Conservation (phyloP, 2,113 vertebrate genomes). For the Pelecanus crispus region DNA sequence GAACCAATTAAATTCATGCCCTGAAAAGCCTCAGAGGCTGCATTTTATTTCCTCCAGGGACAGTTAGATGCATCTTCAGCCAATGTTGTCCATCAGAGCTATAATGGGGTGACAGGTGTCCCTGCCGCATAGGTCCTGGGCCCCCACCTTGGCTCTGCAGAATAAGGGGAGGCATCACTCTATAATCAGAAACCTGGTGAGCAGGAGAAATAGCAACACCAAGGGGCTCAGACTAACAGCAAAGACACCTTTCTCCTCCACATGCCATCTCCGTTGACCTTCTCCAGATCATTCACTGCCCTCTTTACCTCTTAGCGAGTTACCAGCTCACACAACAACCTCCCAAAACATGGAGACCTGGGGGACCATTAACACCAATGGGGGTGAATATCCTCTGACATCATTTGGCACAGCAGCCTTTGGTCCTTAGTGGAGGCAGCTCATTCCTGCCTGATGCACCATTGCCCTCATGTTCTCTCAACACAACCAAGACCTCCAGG, state of each 20-base stretch:
- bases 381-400: neutral
- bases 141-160: neutral
- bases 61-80: neutral
- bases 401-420: neutral
- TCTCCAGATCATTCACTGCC: neutral
- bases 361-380: neutral
- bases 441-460: neutral
- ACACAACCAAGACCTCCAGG: neutral
- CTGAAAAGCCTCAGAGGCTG: neutral
- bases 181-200: neutral
- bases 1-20: neutral
- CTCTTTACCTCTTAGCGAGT: neutral
- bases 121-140: no score
- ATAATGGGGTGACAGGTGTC: rapidly evolving
- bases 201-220: neutral
- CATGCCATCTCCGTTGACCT: neutral
- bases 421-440: neutral
- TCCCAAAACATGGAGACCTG: rapidly evolving
- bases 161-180: rapidly evolving
- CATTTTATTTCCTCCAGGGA: neutral
- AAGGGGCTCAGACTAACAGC: neutral
- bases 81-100: neutral
- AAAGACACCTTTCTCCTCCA: neutral
- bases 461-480: neutral
- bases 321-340: neutral